These are phyloP conservation scores for Melolontha melolontha DNA, from an alignment of 2,888 invertebrate species.

Conservation along the genomic window DNA sequence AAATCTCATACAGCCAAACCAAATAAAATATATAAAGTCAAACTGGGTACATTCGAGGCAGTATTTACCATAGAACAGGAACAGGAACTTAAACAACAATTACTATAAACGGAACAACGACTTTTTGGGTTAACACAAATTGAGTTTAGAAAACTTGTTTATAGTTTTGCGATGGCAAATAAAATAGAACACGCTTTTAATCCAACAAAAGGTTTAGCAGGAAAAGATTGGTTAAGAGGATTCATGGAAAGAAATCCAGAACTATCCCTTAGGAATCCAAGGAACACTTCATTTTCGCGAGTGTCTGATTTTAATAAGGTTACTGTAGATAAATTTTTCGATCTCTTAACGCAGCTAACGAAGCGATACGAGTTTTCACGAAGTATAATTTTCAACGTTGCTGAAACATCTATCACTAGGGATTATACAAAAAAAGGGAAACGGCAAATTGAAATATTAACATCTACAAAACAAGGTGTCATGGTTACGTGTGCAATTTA, in stretches of 20 bases:
- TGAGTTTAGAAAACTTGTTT: constrained; percentile 67
- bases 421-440: no score
- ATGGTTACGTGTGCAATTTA: no score
- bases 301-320: constrained; percentile 33
- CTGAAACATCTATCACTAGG: constrained; percentile 57
- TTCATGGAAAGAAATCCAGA: constrained; percentile 66
- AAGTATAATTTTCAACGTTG: constrained; percentile 53
- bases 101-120: constrained; percentile 47
- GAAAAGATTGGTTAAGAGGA: constrained; percentile 69
- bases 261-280: constrained; percentile 34
- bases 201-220: constrained; percentile 63
- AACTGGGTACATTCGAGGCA: no score
- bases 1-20: no score
- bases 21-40: no score
- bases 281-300: constrained; percentile 31
- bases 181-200: constrained; percentile 33
- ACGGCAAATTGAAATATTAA: no score
- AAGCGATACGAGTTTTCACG: constrained; percentile 41
- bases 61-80: no score
- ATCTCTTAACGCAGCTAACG: constrained; percentile 32
- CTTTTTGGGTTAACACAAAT: constrained; percentile 47
- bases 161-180: constrained; percentile 67
- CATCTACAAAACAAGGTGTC: no score
- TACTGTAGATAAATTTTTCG: constrained; percentile 38
- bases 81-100: no score